phyloP scores from a whole-genome alignment of 2,113 vertebrate genomes.

The Bufo gargarizans region DNA sequence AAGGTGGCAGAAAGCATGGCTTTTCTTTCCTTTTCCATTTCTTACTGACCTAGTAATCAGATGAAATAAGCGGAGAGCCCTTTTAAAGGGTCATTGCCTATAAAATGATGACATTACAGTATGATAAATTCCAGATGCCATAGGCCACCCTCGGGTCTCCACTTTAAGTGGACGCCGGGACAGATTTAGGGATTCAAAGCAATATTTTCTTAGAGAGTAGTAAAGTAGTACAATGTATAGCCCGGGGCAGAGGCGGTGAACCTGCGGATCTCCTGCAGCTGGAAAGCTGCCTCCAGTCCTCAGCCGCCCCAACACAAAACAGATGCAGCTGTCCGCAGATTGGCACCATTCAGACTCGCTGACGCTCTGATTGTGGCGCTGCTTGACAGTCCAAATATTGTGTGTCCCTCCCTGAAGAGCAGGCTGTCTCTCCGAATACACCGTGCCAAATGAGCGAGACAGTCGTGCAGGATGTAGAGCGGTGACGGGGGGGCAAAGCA shows the following conservation, averaged over 20 bases:
- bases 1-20: too few relatives aligned
- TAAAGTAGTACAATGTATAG: background rate
- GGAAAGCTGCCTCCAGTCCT: background rate
- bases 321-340: conserved; percentile 8
- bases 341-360: background rate
- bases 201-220: background rate
- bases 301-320: conserved; percentile 12
- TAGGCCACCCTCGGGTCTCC: background rate
- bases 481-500: background rate
- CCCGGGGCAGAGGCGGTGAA: background rate
- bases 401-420: background rate
- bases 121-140: background rate
- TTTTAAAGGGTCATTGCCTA: background rate
- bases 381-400: conserved; percentile 13
- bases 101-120: background rate
- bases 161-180: background rate
- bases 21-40: too few relatives aligned
- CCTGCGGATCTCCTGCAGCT: conserved; percentile 11
- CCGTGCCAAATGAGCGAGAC: background rate
- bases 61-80: background rate
- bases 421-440: background rate
- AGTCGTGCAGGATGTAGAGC: background rate
- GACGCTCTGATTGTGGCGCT: conserved; percentile 2
- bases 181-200: background rate
- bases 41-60: too few relatives aligned